Evolutionary conservation across 2,888 invertebrate genomes (phyloP).

Genomic region (Macrophya alboannulata): DNA sequence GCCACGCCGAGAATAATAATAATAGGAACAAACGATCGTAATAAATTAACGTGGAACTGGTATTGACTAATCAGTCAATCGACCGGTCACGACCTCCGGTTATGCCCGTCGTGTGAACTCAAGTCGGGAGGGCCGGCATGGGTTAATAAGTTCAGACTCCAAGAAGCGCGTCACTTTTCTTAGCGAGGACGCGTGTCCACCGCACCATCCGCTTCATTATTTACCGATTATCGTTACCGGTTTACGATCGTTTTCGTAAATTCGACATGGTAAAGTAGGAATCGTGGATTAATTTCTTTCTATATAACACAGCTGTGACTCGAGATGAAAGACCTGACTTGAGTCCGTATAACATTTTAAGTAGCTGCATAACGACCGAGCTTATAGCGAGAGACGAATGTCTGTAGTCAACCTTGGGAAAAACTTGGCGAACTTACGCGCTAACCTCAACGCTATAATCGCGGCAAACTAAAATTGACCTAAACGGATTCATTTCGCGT

Average conservation of each 20-base stretch:
- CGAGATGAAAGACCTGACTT: neutral
- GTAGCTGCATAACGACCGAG: neutral
- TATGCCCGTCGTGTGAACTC: slow-evolving; percentile 71
- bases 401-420: slow-evolving; percentile 16
- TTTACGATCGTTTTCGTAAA: neutral
- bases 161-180: slow-evolving; percentile 22
- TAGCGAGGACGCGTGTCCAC: neutral
- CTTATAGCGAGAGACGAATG: neutral
- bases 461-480: neutral
- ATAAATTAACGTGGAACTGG: slow-evolving; percentile 77
- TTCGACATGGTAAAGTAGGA: neutral
- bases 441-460: neutral
- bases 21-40: slow-evolving; percentile 74
- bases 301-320: neutral
- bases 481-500: neutral
- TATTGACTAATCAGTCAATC: slow-evolving; percentile 73
- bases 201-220: neutral
- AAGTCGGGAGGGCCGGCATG: slow-evolving; percentile 65
- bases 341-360: neutral
- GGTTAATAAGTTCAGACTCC: slow-evolving; percentile 73
- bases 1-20: slow-evolving; percentile 61
- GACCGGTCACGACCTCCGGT: slow-evolving; percentile 70
- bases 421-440: slow-evolving; percentile 16
- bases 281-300: neutral
- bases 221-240: neutral